Evolutionary conservation across 2,888 invertebrate genomes (phyloP), one percentile per base, ranked within the genome.

Genomic region (Ectemnius continuus): DNA sequence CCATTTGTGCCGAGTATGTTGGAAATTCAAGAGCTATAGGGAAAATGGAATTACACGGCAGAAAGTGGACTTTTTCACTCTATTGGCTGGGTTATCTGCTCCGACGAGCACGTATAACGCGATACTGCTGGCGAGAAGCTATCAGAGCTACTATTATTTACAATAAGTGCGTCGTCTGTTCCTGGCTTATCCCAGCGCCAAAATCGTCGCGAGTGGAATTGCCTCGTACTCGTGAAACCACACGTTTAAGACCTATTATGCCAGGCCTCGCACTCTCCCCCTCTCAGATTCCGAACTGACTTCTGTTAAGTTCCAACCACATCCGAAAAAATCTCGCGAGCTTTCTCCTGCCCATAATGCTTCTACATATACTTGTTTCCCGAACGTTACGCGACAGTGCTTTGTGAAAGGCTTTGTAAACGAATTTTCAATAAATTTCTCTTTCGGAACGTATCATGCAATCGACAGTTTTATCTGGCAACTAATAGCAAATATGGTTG

Each of bases 151-250:
- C 16, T 52, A 52, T 16, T 52, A 52, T 14, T 52, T 52, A 52
- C 52, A 52, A 52, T 52, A 52, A 52, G 52, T 52, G 52, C 52
- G 16, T 16, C 52, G 16, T 52, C 52, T 52, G n/a, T 52, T 52
- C 52, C 52, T 14, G 52, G 52, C 52, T 52, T 14, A 52, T 52
- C 52, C 52, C n/a, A 14, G 14, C 52, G 52, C n/a, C 52, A 16
- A 52, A 52, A 52, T 52, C 16, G 52, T 52, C 52, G 52, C 52
- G n/a, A 52, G 52, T 16, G n/a, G 16, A 52, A 52, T 16, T 52
- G 16, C 8, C 52, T 52, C 16, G 16, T 14, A 52, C n/a, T 52
- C 16, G 52, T n/a, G 16, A 52, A 14, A 52, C 52, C 52, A 16
- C 52, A 16, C 52, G 52, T 52, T 52, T 52, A 52, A 52, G 52